These are phyloP conservation scores for Vicugna pacos DNA, from an alignment of 2,113 vertebrate genomes.

Conservation along the genomic window DNA sequence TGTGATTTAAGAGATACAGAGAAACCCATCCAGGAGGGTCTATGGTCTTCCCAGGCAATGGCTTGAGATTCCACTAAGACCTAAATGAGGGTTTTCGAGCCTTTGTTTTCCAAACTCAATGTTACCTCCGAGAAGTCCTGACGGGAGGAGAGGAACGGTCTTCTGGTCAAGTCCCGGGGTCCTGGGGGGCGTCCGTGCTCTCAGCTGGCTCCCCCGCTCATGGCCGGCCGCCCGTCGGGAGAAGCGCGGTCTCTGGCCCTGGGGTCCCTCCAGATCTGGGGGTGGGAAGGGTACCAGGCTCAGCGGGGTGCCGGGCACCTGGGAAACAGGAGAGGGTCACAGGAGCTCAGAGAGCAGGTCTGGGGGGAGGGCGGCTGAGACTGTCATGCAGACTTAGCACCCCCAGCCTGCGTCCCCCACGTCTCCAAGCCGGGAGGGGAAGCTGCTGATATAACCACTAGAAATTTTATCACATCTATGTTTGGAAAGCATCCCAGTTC, in stretches of 20 bases:
- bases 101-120: background rate
- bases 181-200: background rate
- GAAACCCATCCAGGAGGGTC: background rate
- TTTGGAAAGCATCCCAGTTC: fast-evolving
- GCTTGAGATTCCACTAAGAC: background rate
- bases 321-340: background rate
- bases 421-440: background rate
- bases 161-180: background rate
- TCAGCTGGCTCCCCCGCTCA: background rate
- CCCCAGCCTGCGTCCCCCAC: background rate
- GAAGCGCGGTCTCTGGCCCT: background rate
- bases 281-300: background rate
- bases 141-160: background rate
- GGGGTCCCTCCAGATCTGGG: background rate
- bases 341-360: background rate
- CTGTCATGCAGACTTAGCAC: background rate
- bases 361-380: fast-evolving
- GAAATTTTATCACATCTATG: background rate
- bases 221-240: fast-evolving
- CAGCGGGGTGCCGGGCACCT: background rate
- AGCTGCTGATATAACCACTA: fast-evolving
- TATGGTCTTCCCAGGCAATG: background rate
- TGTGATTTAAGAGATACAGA: background rate
- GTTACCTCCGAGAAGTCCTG: slow-evolving; percentile 56
- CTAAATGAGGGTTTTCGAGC: background rate